Base-by-base conservation (phyloP, 2,113 vertebrate genomes). In the Nicator chloris region DNA sequence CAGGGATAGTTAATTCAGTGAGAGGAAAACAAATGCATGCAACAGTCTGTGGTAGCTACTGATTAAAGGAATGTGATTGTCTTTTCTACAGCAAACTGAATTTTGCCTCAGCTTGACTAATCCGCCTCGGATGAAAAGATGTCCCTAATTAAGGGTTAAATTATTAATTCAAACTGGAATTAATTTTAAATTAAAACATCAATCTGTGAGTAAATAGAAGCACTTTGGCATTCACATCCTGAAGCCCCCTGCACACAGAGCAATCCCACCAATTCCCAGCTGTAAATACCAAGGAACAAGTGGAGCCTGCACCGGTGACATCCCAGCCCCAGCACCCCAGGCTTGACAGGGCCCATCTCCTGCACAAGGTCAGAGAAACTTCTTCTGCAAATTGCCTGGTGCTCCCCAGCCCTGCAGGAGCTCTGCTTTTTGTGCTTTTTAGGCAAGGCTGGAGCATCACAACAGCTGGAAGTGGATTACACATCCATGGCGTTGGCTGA, bases 361-460 rank as follows among this genome's bases (percentile, higher is more conserved):
- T 39, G 95, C 87, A 96, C 97, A 98, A 98, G 96, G 98, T 97
- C 97, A 97, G 96, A 93, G 59, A 65, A 96, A 97, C 66, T 98
- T 97, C 87, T 88, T 94, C 95, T 95, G 51, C 66, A 81, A 94
- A 94, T 94, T 65, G 77, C 97, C 93, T 94, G 91, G 30, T 49
- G 49, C 82, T 94, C 57, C 77, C 68, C 13, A 20, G 33, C 96
- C 90, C 91, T 70, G 94, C 44, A 94, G 92, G 82, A 97, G 77
- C 94, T 83, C 94, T 79, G 96, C 88, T 97, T 96, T 96, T 92
- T 54, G 70, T 87, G 27, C 59, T 70, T 86, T 65, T 3, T 14
- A 92, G 91, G 83, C 75, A 65, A 86, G 88, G 82, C 91, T 19
- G 11, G 59, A 73, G 59, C 76, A 78, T 21, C 81, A 45, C 76